phyloP scores from a whole-genome alignment of 2,113 vertebrate genomes.

The Pygoscelis antarcticus region DNA sequence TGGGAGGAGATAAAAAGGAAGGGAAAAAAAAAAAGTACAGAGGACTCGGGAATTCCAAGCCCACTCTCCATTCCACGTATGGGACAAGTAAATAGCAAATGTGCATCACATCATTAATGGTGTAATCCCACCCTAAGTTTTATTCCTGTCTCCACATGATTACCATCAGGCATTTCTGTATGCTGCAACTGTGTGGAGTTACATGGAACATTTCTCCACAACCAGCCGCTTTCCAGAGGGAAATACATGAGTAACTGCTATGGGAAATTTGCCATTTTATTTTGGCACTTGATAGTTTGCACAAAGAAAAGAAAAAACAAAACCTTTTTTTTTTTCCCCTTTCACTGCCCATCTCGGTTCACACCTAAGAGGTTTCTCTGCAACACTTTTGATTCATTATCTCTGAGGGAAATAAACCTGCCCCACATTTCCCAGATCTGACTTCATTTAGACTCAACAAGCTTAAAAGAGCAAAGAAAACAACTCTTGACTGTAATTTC shows the following conservation, averaged over 20 bases:
- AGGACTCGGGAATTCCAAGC: background rate
- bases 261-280: background rate
- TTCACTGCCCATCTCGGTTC: background rate
- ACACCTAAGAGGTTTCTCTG: background rate
- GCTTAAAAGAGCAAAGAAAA: background rate
- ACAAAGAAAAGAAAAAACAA: background rate
- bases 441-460: background rate
- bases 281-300: background rate
- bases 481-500: background rate
- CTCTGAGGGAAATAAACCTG: background rate
- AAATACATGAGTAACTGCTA: background rate
- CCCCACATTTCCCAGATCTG: background rate
- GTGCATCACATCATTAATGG: background rate
- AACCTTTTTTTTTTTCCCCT: fast-evolving
- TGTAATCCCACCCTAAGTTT: background rate
- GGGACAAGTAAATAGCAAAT: background rate
- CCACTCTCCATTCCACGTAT: fast-evolving
- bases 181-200: background rate
- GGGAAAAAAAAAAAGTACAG: background rate
- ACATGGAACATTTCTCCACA: background rate
- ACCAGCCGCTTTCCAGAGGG: background rate
- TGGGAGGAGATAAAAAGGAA: background rate
- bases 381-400: fast-evolving
- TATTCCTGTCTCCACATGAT: background rate
- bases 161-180: too few species aligned